Evolutionary conservation across 2,797 vertebrate genomes (phyloP), one percentile per base, ranked within the genome.

Genomic region (Leuciscus waleckii): DNA sequence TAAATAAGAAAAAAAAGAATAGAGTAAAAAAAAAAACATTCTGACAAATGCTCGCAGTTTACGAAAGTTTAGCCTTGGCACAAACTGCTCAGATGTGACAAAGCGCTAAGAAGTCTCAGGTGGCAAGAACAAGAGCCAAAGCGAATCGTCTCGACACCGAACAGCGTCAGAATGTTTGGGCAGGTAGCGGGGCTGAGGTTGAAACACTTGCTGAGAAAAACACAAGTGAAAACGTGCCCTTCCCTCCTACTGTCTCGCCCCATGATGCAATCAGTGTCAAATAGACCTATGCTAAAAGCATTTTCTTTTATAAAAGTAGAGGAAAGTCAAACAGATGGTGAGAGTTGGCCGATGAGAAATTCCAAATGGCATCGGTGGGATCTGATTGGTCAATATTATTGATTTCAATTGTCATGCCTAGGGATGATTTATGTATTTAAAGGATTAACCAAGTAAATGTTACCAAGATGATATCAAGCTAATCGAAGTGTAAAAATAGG

Each of bases 11-110:
- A 26, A 67, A 56, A 26, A 81, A 79, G 29, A 61, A 21, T 17
- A 68, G 54, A 56, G 68, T n/a, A 29, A 29, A n/a, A 56, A 54
- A 43, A 81, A 93, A 92, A 91, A 93, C 90, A 87, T 80, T 89
- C 90, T 93, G 94, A 93, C 91, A 95, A 95, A 93, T 89, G 92
- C 89, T 90, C 67, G 78, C 92, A 91, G 91, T 95, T 95, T 90
- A 91, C 87, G 90, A 91, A 85, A 82, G 1, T 94, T 94, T 95
- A 95, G 94, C 92, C 92, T 87, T 88, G 89, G 89, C 86, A 58
- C 90, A 93, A 92, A 90, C 82, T 92, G 91, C 89, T 92, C 90
- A 80, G 86, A 90, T 88, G 84, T 83, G 84, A 85, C 87, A 91
- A 88, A 5, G 86, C 68, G 86, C 17, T 73, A 83, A 54, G 71